Percentiles rank a stretch among this genome's conserved stretches.
These are phyloP conservation scores for Drosophila koepferae DNA, from an alignment of 2,888 invertebrate species.

Conservation along the genomic window DNA sequence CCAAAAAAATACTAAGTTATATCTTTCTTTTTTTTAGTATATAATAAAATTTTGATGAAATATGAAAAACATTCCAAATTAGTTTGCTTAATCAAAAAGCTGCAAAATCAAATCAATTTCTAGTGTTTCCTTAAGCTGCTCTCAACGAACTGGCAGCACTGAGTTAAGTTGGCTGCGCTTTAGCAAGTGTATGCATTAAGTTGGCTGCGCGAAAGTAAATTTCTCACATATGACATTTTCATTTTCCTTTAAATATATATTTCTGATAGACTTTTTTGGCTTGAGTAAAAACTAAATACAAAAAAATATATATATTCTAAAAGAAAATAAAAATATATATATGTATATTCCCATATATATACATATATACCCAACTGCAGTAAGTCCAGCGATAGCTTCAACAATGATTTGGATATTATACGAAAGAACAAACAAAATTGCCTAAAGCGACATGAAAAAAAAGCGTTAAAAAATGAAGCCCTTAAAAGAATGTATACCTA, in stretches of 20 bases:
- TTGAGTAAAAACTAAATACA: neutral
- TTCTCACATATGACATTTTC: neutral
- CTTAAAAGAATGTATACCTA: conserved; percentile 72
- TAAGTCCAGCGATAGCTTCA: conserved; percentile 29
- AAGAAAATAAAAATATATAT: neutral
- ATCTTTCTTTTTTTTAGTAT: neutral
- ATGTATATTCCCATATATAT: conserved; percentile 21
- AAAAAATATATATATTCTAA: neutral
- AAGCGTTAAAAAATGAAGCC: conserved; percentile 23
- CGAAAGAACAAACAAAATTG: neutral
- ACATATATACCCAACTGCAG: conserved; percentile 51
- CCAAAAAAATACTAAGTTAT: neutral
- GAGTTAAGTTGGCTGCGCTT: neutral
- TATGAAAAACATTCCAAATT: conserved; percentile 9
- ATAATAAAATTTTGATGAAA: neutral
- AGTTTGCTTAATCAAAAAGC: conserved; percentile 1
- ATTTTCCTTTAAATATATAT: neutral
- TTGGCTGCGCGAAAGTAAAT: conserved; percentile 14
- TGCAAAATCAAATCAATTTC: neutral
- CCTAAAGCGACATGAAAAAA: conserved; percentile 4
- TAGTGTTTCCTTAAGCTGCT: neutral
- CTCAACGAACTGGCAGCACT: conserved; percentile 1
- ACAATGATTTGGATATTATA: conserved; percentile 22
- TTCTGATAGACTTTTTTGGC: neutral
- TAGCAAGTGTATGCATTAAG: conserved; percentile 5